phyloP scores from a whole-genome alignment of 2,113 vertebrate genomes.

The Pelodiscus sinensis region DNA sequence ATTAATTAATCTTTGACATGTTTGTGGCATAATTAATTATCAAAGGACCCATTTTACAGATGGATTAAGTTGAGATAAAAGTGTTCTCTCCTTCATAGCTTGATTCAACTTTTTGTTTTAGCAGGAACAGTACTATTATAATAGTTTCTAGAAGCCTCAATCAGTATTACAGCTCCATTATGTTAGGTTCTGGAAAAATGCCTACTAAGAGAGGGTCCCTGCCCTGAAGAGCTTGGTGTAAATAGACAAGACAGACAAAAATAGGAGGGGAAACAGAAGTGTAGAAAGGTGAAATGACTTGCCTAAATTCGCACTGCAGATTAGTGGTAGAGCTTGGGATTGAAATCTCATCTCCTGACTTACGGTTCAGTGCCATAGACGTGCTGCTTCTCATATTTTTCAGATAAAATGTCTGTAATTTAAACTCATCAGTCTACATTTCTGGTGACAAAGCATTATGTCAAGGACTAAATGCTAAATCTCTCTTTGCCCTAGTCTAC shows the following conservation, averaged over 20 bases:
- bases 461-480: background rate
- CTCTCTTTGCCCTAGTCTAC: background rate
- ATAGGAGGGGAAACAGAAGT: background rate
- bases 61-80: background rate
- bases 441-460: accelerated
- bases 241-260: background rate
- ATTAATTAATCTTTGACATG: conserved; percentile 1
- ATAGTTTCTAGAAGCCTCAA: background rate
- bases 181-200: background rate
- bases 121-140: background rate
- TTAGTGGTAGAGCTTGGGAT: accelerated
- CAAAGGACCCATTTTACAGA: background rate
- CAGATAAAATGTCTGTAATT: background rate
- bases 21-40: background rate
- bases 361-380: background rate
- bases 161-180: background rate
- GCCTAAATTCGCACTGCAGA: accelerated
- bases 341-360: background rate
- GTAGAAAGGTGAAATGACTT: background rate
- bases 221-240: background rate
- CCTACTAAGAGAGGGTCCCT: background rate
- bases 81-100: background rate
- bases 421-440: background rate
- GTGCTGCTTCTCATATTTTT: background rate
- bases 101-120: background rate